Conservation (phyloP, 92 coral and sea anemone genomes). For the Umimayanthus chanpuru region DNA sequence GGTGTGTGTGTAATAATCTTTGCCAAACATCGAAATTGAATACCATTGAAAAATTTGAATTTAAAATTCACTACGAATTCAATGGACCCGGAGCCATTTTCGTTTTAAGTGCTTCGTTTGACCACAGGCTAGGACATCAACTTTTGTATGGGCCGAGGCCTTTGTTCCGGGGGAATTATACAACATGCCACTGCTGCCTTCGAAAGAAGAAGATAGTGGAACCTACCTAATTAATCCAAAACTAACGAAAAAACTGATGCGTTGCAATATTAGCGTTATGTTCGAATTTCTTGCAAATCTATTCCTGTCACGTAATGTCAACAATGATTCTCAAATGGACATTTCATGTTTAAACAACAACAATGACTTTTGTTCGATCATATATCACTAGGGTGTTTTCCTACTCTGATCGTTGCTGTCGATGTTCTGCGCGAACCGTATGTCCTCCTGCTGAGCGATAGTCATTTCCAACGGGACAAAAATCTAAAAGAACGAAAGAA, state of each 20-base stretch:
- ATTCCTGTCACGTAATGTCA: conserved; percentile 22
- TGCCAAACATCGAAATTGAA: conserved; percentile 40
- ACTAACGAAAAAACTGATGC: background rate
- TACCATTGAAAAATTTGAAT: conserved; percentile 45
- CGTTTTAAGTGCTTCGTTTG: conserved; percentile 28
- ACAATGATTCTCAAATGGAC: conserved; percentile 18
- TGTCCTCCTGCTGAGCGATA: background rate
- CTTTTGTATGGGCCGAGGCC: background rate
- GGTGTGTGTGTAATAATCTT: conserved; percentile 40
- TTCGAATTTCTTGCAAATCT: background rate
- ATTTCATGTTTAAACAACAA: background rate
- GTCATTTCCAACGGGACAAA: no score
- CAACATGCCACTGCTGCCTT: background rate
- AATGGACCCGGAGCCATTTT: conserved; percentile 39
- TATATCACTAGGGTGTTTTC: background rate
- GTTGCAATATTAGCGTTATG: conserved; percentile 12
- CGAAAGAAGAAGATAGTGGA: background rate
- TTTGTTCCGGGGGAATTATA: background rate
- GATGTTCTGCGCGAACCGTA: background rate
- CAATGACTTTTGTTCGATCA: background rate
- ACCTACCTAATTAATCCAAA: background rate
- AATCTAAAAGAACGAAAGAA: background rate
- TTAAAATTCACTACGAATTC: conserved; percentile 32
- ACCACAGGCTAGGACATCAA: background rate
- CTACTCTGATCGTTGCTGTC: background rate